Conservation (phyloP, 2,797 vertebrate genomes). For the Petrocephalus schoutedeni region DNA sequence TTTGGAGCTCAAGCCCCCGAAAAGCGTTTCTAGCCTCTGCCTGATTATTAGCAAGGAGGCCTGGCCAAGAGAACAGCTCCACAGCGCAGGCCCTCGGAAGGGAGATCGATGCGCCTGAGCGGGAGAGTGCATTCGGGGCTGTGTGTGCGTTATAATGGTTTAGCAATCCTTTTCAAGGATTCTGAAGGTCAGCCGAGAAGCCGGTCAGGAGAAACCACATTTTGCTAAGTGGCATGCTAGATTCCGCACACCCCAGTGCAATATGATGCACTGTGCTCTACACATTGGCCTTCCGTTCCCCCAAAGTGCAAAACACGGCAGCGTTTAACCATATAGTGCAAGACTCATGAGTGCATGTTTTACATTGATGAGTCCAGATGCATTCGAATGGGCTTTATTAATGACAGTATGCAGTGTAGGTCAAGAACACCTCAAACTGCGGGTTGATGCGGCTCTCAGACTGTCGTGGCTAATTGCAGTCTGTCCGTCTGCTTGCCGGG, state of each 20-base stretch:
- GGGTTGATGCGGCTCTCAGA: neutral
- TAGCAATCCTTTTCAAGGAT: conserved; percentile 12
- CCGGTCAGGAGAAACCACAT: conserved; percentile 28
- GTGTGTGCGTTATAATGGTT: neutral
- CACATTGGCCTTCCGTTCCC: neutral
- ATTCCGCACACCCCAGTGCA: neutral
- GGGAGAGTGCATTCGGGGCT: conserved; percentile 52
- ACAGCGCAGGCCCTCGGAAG: conserved; percentile 35
- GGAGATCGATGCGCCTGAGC: conserved; percentile 50
- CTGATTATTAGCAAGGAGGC: conserved; percentile 61
- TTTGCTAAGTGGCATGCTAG: neutral
- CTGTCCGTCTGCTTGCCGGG: neutral
- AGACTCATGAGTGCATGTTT: neutral
- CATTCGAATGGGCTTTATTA: neutral
- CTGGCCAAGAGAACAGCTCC: conserved; percentile 51
- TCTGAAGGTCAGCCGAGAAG: conserved; percentile 8
- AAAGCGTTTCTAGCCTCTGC: conserved; percentile 50
- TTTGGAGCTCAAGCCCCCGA: conserved; percentile 51
- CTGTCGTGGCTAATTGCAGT: neutral
- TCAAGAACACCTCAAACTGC: neutral
- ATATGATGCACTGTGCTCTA: neutral
- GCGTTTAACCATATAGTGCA: neutral
- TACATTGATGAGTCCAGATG: neutral
- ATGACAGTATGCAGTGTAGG: neutral
- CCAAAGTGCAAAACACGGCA: neutral